Evolutionary conservation across 2,797 vertebrate species (phyloP).

Genomic region (Sparidentex hasta): DNA sequence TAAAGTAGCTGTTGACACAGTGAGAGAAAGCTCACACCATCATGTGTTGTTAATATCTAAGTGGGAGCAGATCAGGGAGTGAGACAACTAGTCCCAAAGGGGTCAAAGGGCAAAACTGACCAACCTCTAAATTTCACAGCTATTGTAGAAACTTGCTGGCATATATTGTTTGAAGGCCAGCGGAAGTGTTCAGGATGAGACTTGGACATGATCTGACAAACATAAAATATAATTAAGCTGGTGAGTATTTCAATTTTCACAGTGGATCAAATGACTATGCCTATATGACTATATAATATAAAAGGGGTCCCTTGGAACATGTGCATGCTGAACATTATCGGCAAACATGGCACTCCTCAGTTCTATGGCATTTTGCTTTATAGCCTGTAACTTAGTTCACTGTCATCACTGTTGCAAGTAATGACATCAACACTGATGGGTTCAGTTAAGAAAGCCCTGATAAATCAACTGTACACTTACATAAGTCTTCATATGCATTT

Average conservation of each 20-base stretch:
- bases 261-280: not conserved
- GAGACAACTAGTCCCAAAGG: conserved; percentile 29
- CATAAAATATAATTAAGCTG: not conserved
- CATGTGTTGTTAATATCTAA: conserved; percentile 7
- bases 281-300: no score
- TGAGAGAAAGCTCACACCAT: not conserved
- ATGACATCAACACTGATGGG: no score
- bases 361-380: not conserved
- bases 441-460: not conserved
- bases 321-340: not conserved
- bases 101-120: conserved; percentile 48
- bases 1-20: conserved; percentile 38
- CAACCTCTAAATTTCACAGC: conserved; percentile 9
- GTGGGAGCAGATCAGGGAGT: conserved; percentile 20
- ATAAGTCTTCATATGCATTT: no score
- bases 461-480: no score
- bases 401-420: not conserved
- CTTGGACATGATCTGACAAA: not conserved
- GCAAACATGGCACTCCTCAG: not conserved
- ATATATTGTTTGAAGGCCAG: not conserved
- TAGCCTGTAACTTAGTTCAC: not conserved
- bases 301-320: not conserved
- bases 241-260: not conserved
- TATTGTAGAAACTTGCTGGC: not conserved
- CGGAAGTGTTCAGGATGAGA: not conserved